Conservation (phyloP, 2,113 vertebrate genomes). For the Gobio gobio region DNA sequence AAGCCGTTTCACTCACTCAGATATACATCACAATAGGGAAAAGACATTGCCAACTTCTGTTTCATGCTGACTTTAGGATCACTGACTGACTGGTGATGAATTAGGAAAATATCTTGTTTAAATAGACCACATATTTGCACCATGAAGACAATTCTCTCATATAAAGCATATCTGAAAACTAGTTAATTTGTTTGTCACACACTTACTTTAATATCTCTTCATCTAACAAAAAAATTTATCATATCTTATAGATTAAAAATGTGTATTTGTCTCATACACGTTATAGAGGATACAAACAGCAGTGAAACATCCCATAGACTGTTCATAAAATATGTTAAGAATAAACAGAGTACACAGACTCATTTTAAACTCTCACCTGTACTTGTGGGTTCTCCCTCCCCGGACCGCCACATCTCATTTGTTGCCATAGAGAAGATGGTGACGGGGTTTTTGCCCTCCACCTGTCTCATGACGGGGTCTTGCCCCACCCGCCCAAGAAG, state of each 20-base stretch:
- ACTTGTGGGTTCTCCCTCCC: slow-evolving; percentile 76
- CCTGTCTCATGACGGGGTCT: slow-evolving; percentile 95
- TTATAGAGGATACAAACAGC: no score
- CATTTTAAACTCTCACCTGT: slow-evolving; percentile 65
- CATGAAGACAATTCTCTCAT: background rate
- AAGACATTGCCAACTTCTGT: no score
- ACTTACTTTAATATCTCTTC: background rate
- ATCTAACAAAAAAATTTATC: background rate
- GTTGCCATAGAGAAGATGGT: slow-evolving; percentile 97
- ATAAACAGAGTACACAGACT: no score
- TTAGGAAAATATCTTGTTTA: no score
- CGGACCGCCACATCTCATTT: slow-evolving; percentile 95
- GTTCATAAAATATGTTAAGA: no score
- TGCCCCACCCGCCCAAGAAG: slow-evolving; percentile 93
- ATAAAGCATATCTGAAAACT: background rate
- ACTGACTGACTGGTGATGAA: no score
- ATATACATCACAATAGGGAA: no score
- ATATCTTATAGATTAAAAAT: no score
- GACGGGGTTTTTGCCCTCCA: slow-evolving; percentile 92
- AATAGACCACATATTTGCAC: background rate
- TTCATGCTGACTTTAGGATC: no score
- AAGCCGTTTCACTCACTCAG: no score
- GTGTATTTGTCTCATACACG: no score
- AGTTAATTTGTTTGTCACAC: background rate
- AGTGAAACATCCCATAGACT: no score